Evolutionary conservation across 2,888 invertebrate genomes (phyloP).

Genomic region (Ptychoptera contaminata): DNA sequence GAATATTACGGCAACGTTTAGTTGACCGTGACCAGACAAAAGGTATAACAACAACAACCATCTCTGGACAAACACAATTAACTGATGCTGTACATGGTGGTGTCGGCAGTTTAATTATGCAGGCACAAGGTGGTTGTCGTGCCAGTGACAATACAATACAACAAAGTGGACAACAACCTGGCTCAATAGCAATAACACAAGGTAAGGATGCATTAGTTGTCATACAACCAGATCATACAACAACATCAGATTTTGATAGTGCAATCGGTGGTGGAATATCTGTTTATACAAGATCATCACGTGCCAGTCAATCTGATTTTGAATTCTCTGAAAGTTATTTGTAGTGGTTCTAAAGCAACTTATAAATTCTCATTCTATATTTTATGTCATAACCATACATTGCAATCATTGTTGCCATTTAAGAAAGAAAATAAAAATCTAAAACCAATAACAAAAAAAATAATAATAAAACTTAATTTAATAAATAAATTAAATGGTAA

Average conservation of each 20-base stretch:
- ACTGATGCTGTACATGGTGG: background rate
- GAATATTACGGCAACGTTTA: slow-evolving; percentile 61
- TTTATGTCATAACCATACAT: too few species aligned
- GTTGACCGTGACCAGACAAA: slow-evolving; percentile 57
- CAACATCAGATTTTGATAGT: slow-evolving; percentile 44
- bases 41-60: slow-evolving; percentile 26
- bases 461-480: too few species aligned
- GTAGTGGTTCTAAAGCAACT: slow-evolving; percentile 23
- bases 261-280: slow-evolving; percentile 53
- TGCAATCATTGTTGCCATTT: too few species aligned
- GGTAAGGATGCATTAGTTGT: slow-evolving; percentile 35
- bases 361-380: too few species aligned
- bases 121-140: slow-evolving; percentile 9
- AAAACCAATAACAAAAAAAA: too few species aligned
- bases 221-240: slow-evolving; percentile 59
- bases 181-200: slow-evolving; percentile 60
- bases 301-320: slow-evolving; percentile 72
- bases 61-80: slow-evolving; percentile 6
- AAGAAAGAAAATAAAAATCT: too few species aligned
- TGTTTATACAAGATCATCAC: slow-evolving; percentile 63
- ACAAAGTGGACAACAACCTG: slow-evolving; percentile 33
- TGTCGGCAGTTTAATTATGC: slow-evolving; percentile 8
- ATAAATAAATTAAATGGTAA: too few species aligned
- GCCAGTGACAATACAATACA: slow-evolving; percentile 5
- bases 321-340: slow-evolving; percentile 82